phyloP scores from a whole-genome alignment of 2,113 vertebrate species.

The Coracopsis vasa region DNA sequence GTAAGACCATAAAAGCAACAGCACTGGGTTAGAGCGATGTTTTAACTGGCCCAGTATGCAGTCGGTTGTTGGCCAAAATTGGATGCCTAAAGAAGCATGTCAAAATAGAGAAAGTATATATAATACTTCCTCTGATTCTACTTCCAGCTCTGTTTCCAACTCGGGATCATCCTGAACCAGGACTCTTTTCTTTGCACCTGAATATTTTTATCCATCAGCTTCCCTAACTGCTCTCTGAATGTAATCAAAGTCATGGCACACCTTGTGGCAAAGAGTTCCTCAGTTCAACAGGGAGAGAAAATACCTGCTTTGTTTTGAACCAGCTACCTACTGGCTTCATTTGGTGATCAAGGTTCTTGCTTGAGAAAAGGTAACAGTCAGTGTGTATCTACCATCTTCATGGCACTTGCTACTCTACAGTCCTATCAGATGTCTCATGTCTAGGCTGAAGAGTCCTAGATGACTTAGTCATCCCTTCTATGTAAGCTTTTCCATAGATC shows the following conservation, averaged over 20 bases:
- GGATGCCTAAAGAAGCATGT: neutral
- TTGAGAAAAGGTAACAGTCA: neutral
- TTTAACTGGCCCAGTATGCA: neutral
- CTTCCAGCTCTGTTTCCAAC: neutral
- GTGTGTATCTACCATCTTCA: neutral
- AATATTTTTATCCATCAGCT: neutral
- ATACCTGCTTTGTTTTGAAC: neutral
- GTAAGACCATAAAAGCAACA: neutral
- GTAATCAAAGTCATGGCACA: neutral
- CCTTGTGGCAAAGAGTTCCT: neutral
- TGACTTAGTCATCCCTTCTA: neutral
- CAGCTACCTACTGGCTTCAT: neutral
- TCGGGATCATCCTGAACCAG: neutral
- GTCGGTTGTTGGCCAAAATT: neutral
- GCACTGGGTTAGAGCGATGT: neutral
- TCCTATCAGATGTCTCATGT: neutral
- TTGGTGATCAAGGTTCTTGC: neutral
- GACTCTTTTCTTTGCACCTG: neutral
- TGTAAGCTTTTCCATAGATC: neutral
- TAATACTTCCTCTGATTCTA: neutral
- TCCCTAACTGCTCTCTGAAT: fast-evolving
- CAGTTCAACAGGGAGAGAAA: neutral
- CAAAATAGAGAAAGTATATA: neutral
- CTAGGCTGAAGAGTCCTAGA: neutral
- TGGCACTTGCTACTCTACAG: neutral